phyloP scores from a whole-genome alignment of 2,797 vertebrate genomes.

The Rhyacichthys aspro region DNA sequence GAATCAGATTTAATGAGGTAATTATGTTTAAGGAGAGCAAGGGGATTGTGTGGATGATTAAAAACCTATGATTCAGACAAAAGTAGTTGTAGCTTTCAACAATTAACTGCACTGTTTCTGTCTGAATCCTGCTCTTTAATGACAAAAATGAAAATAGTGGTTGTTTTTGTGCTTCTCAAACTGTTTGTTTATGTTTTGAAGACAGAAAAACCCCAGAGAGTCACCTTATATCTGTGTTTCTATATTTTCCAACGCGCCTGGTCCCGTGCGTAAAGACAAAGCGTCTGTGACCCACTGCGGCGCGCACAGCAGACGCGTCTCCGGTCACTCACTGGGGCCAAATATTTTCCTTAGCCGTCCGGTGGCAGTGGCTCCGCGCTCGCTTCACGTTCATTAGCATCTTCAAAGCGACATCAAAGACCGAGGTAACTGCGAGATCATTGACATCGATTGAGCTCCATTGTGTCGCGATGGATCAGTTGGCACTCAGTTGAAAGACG shows the following conservation, averaged over 20 bases:
- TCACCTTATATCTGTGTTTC: neutral
- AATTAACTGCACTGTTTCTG: too few species aligned
- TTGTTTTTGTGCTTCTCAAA: neutral
- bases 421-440: conserved; percentile 65
- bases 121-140: too few species aligned
- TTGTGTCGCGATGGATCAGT: conserved; percentile 63
- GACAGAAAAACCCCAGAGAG: neutral
- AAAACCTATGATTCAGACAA: too few species aligned
- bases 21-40: too few species aligned
- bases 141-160: too few species aligned
- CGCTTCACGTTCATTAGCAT: conserved; percentile 60
- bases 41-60: too few species aligned
- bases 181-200: neutral
- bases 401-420: conserved; percentile 78
- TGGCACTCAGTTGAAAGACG: conserved; percentile 66
- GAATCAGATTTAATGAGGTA: too few species aligned
- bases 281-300: neutral
- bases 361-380: conserved; percentile 31
- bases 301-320: conserved; percentile 1
- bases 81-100: too few species aligned
- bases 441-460: conserved; percentile 68
- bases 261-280: neutral
- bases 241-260: neutral
- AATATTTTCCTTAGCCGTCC: conserved; percentile 46
- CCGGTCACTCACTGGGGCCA: conserved; percentile 20